These are phyloP conservation scores for Henicopernis longicauda DNA, from an alignment of 2,113 vertebrate species.

Conservation along the genomic window DNA sequence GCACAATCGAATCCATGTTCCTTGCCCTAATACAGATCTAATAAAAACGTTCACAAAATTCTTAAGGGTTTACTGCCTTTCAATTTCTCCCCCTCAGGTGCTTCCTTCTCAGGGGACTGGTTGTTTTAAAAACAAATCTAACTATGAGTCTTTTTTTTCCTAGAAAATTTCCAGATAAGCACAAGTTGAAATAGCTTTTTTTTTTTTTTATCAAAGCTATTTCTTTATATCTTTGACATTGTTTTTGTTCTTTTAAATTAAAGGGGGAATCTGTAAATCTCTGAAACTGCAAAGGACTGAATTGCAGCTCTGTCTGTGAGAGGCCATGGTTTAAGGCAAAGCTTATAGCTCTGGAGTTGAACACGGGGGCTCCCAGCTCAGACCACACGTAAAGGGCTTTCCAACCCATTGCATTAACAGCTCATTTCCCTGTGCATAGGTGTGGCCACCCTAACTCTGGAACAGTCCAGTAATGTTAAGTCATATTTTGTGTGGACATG, in stretches of 20 bases:
- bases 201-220: conserved; percentile 9
- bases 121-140: conserved; percentile 47
- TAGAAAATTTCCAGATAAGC: conserved; percentile 54
- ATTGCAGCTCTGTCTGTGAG: background rate
- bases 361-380: background rate
- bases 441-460: background rate
- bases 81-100: background rate
- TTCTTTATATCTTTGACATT: conserved; percentile 22
- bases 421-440: background rate
- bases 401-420: background rate
- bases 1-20: background rate
- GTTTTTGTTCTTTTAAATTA: background rate
- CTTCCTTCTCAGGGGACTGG: conserved; percentile 18
- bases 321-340: background rate
- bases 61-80: conserved; percentile 41
- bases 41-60: conserved; percentile 38
- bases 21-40: conserved; percentile 1
- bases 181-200: background rate
- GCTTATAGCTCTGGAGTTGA: background rate
- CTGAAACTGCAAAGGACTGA: background rate
- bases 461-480: background rate
- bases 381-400: background rate
- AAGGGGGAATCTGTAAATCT: conserved; percentile 1
- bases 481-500: background rate
- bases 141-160: background rate